Conservation (phyloP, 2,113 vertebrate species). For the Megalops atlanticus region DNA sequence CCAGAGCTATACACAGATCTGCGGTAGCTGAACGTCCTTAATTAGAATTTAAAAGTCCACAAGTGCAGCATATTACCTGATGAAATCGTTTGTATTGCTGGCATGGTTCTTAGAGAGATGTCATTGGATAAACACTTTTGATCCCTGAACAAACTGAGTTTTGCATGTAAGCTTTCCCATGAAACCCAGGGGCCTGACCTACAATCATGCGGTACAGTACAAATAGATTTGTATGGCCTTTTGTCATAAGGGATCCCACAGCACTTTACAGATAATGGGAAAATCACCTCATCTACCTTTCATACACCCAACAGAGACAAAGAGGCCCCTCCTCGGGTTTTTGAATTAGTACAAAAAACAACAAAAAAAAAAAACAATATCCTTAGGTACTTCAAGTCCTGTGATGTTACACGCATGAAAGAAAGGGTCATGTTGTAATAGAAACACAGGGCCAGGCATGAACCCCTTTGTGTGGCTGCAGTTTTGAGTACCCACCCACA, state of each 20-base stretch:
- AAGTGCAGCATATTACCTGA: background rate
- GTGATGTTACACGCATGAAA: background rate
- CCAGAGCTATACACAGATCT: background rate
- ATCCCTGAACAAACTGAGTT: too few species aligned
- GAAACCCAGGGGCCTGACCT: background rate
- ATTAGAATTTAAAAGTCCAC: background rate
- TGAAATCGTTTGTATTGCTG: background rate
- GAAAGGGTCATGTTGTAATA: background rate
- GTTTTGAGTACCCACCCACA: background rate
- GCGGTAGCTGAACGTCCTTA: too few species aligned
- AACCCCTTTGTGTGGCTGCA: background rate
- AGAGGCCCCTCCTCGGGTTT: background rate
- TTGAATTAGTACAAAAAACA: background rate
- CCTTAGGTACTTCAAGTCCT: background rate
- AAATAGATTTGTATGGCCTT: background rate
- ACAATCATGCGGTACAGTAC: background rate
- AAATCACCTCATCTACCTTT: background rate
- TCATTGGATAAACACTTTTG: background rate
- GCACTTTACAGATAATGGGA: background rate
- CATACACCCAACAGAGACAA: background rate
- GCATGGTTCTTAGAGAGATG: background rate
- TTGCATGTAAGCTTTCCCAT: background rate
- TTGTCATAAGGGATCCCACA: slow-evolving; percentile 2
- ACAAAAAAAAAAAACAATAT: background rate
- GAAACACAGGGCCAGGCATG: background rate